Percentiles rank a stretch among this genome's conserved stretches.
phyloP scores from a whole-genome alignment of 1,140 invertebrate genomes.

The Penaeus indicus region DNA sequence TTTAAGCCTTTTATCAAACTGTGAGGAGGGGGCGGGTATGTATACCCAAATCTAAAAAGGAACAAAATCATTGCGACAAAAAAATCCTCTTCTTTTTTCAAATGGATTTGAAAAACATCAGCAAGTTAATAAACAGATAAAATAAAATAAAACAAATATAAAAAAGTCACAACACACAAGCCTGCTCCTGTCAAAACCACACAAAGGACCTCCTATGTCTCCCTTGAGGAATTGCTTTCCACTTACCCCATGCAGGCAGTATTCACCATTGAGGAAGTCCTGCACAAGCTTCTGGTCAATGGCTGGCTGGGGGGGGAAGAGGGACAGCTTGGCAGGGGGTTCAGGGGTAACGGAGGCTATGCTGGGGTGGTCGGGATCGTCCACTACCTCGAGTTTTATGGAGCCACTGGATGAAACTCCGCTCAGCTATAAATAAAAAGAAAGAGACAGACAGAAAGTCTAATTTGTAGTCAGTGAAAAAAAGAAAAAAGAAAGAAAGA shows the following conservation, averaged over 20 bases:
- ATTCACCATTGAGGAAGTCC: constrained; percentile 85
- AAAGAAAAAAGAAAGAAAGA: neutral
- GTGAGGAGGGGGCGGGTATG: neutral
- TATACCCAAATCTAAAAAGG: neutral
- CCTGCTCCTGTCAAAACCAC: constrained; percentile 3
- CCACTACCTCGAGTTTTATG: constrained; percentile 42
- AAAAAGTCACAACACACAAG: neutral
- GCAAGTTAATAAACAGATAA: no score
- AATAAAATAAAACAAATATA: constrained; percentile 3
- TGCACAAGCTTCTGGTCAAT: constrained; percentile 78
- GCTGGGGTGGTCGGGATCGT: constrained; percentile 38
- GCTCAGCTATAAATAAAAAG: constrained; percentile 25
- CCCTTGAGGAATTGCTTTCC: no score
- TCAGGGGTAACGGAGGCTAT: constrained; percentile 11
- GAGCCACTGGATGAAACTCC: constrained; percentile 57
- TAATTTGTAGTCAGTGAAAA: neutral
- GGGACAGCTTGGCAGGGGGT: constrained; percentile 19
- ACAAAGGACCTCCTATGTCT: neutral
- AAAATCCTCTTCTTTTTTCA: neutral
- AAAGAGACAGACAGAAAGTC: neutral
- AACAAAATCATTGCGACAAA: neutral
- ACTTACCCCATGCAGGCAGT: constrained; percentile 85
- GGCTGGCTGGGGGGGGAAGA: constrained; percentile 69
- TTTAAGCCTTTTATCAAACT: no score
- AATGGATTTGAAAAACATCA: neutral